These are phyloP conservation scores for Aspidoscelis tigris DNA, from an alignment of 2,113 vertebrate species.

Conservation along the genomic window DNA sequence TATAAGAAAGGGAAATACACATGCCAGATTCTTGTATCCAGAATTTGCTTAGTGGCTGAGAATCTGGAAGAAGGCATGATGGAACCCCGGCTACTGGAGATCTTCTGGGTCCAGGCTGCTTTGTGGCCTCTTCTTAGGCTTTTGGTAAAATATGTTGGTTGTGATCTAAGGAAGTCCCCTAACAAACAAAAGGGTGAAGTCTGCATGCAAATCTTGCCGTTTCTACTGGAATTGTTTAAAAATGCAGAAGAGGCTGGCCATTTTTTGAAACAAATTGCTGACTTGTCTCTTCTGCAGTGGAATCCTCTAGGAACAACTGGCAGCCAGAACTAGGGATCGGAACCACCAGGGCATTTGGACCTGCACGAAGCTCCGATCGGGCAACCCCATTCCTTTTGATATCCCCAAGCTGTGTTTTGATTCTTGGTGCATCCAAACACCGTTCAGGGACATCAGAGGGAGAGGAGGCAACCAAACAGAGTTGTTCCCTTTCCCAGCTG, in stretches of 20 bases:
- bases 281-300: neutral
- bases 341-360: too few relatives aligned
- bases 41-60: neutral
- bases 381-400: too few relatives aligned
- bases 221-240: neutral
- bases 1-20: neutral
- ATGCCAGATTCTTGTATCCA: neutral
- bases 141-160: neutral
- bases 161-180: neutral
- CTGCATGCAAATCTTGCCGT: neutral
- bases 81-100: neutral
- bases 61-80: neutral
- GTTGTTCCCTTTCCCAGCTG: neutral
- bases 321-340: too few relatives aligned
- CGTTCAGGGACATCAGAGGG: too few relatives aligned
- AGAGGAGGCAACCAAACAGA: too few relatives aligned
- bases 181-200: neutral
- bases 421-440: too few relatives aligned
- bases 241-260: neutral
- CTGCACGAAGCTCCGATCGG: too few relatives aligned
- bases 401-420: too few relatives aligned
- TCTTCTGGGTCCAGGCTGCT: rapidly evolving
- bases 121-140: rapidly evolving
- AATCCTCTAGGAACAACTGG: neutral
- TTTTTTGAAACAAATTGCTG: too few relatives aligned